Conservation (phyloP, 2,797 vertebrate genomes). For the Myotis vivesi region DNA sequence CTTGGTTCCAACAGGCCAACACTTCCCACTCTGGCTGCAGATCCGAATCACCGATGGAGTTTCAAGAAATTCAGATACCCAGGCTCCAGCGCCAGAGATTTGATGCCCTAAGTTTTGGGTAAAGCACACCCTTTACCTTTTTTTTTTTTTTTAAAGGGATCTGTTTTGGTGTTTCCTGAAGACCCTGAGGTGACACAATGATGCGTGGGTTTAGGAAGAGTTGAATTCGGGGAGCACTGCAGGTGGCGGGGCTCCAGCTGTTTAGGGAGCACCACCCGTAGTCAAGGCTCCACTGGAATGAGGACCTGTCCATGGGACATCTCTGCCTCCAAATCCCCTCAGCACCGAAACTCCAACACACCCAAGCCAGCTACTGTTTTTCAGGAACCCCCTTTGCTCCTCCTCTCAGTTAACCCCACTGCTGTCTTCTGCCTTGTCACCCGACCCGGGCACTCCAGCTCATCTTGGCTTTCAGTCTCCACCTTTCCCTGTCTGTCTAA, state of each 20-base stretch:
- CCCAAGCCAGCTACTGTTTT: no score
- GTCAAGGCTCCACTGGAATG: background rate
- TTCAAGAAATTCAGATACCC: background rate
- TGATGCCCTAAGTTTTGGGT: background rate
- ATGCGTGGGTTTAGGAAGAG: background rate
- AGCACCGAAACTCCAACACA: rapidly evolving
- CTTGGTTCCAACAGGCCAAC: background rate
- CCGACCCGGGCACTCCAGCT: background rate
- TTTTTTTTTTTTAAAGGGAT: background rate
- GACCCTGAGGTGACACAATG: background rate
- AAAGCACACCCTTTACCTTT: background rate
- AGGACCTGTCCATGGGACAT: background rate
- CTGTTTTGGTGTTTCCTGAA: background rate
- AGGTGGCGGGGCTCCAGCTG: background rate
- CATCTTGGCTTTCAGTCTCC: background rate
- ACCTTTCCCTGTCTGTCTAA: background rate
- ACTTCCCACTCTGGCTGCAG: background rate
- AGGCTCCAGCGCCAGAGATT: background rate
- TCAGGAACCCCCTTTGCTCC: background rate
- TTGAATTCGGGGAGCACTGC: background rate
- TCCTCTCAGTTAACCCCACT: background rate
- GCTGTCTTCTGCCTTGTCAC: background rate
- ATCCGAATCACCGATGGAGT: background rate
- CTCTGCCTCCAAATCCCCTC: background rate
- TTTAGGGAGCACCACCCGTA: background rate